phyloP scores from a whole-genome alignment of 2,888 invertebrate species.

The Bombylius major region DNA sequence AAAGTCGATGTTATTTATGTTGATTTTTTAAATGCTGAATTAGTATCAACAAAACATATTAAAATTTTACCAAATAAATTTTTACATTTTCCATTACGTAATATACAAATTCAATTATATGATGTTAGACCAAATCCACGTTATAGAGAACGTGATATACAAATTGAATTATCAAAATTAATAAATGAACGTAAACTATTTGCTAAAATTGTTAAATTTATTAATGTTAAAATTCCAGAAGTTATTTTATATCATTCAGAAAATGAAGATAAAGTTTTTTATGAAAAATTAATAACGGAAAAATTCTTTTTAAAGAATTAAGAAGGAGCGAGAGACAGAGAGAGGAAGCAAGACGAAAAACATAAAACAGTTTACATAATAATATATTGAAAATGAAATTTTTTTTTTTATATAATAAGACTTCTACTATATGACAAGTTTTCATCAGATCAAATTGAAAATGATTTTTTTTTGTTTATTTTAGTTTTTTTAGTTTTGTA shows the following conservation, averaged over 20 bases:
- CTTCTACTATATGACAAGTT: too few species aligned
- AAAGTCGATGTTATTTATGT: slow-evolving; percentile 53
- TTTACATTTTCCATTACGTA: slow-evolving; percentile 40
- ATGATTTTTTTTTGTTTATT: too few species aligned
- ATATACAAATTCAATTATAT: slow-evolving; percentile 40
- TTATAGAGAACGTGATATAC: slow-evolving; percentile 27
- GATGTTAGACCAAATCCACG: slow-evolving; percentile 32
- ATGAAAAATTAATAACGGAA: slow-evolving; percentile 8
- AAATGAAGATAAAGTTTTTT: slow-evolving; percentile 13
- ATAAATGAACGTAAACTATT: slow-evolving; percentile 33
- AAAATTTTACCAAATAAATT: slow-evolving; percentile 41
- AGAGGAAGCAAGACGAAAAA: too few species aligned
- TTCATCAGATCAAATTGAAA: too few species aligned
- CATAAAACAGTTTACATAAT: too few species aligned
- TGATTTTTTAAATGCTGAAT: slow-evolving; percentile 59
- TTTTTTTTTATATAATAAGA: too few species aligned
- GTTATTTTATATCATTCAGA: slow-evolving; percentile 29
- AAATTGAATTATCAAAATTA: slow-evolving; percentile 29
- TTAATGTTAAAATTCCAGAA: slow-evolving; percentile 19
- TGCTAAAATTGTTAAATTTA: slow-evolving; percentile 27
- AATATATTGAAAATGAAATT: too few species aligned
- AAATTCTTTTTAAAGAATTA: not conserved
- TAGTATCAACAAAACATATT: slow-evolving; percentile 37
- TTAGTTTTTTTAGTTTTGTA: too few species aligned
- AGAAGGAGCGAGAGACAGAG: too few species aligned